Base-by-base conservation (phyloP, 2,113 vertebrate species). In the Zingel zingel region DNA sequence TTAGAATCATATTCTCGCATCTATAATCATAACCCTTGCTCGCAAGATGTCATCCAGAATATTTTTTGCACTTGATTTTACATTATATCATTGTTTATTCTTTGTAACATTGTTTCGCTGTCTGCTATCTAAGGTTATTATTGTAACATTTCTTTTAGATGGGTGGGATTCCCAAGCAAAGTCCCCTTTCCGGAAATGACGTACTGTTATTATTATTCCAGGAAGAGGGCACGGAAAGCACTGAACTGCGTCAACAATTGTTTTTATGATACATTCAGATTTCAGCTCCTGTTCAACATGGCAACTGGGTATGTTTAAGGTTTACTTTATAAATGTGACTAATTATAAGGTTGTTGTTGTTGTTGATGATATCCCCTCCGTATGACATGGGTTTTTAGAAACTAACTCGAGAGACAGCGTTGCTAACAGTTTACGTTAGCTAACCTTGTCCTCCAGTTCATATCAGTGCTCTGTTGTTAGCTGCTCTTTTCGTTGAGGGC, bases 241-340 rank as follows among this genome's bases (percentile, higher is more conserved):
- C 86, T 93, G 88, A 96, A 96, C 92, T 96, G 95, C 95, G 95
- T 95, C 95, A 95, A 93, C 90, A 93, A 86, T 89, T 88, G 74
- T 83, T 90, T 89, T 77, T 74, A 68, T 65, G 43, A 85, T 84
- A 84, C 54, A 33, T 80, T 87, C 62, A 57, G 25, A 86, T 92
- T 91, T 73, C 47, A 62, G 39, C 77, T 57, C 43, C 79, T 45
- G 54, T 77, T 86, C 79, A 85, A 45, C 74, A 92, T 93, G 90
- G 43, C 81, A 91, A 68, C 76, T 47, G 47, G 93, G 95, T 96
- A 94, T 57, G 89, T 86, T 79, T 19, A 33, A 11, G 1, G 0
- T 77, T 56, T 76, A 39, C 85, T 74, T 62, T 45, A 39, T 64
- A 11, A 63, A 27, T 39, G 0, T 59, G 1, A 66, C 21, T 0